A percentile compares a stretch with the other conserved stretches of the same genome.
Evolutionary conservation across 1,140 invertebrate genomes (phyloP).

Genomic region (Drosophila gunungcola): DNA sequence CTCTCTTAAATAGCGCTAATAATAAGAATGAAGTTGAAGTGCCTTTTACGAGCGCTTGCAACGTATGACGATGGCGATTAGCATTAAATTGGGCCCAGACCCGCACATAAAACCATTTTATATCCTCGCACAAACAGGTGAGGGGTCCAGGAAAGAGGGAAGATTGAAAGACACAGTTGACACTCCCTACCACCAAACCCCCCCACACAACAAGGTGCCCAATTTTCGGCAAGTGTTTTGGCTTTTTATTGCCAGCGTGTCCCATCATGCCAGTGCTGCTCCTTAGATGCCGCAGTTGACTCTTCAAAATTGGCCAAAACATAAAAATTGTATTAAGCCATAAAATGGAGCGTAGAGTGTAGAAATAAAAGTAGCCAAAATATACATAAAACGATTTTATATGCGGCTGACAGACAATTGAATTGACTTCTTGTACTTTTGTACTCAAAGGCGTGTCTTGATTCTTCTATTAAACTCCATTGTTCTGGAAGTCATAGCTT

Average conservation of each 20-base stretch:
- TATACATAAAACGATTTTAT: constrained; percentile 55
- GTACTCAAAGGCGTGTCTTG: constrained; percentile 24
- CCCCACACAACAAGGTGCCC: constrained; percentile 21
- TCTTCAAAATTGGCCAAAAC: constrained; percentile 67
- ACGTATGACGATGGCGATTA: constrained; percentile 70
- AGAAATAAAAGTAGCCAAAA: constrained; percentile 37
- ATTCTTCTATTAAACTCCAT: constrained; percentile 46
- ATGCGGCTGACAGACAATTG: constrained; percentile 70
- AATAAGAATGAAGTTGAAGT: constrained; percentile 65
- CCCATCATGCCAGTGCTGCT: constrained; percentile 8
- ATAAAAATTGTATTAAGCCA: constrained; percentile 81
- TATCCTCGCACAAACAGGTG: constrained; percentile 67
- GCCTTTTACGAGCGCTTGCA: constrained; percentile 53
- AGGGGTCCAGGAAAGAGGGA: constrained; percentile 4
- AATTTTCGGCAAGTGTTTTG: constrained; percentile 47
- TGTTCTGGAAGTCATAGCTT: constrained; percentile 32
- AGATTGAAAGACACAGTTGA: constrained; percentile 13
- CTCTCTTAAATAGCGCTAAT: constrained; percentile 56
- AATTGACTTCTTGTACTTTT: constrained; percentile 62
- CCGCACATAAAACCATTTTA: constrained; percentile 74
- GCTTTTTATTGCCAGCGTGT: constrained; percentile 43
- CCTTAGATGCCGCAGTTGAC: constrained; percentile 40
- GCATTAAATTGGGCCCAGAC: constrained; percentile 68
- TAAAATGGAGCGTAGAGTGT: constrained; percentile 46
- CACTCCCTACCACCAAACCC: constrained; percentile 11